Evolutionary conservation across 2,113 vertebrate genomes (phyloP).

Genomic region (Acrocephalus kingi): DNA sequence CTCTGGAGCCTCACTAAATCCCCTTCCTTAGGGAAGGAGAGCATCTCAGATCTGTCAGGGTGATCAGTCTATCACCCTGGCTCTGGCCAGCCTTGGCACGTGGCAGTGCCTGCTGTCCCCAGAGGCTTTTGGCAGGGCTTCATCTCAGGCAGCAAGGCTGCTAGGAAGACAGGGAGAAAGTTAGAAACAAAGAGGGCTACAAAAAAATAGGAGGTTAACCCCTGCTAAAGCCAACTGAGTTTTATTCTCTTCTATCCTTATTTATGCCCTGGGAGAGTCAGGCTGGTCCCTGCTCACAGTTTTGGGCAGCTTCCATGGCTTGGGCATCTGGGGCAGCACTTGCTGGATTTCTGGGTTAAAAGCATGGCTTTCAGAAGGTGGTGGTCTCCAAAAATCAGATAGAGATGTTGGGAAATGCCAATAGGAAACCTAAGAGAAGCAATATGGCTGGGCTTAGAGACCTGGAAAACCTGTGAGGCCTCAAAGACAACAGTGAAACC

Average conservation of each 20-base stretch:
- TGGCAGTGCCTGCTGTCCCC: background rate
- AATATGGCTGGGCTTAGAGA: background rate
- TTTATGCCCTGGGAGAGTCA: background rate
- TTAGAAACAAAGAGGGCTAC: background rate
- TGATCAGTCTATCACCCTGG: background rate
- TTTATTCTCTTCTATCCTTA: background rate
- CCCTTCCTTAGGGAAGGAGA: background rate
- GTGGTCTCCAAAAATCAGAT: background rate
- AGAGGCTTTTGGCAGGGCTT: background rate
- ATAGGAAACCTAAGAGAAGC: background rate
- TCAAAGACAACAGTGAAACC: background rate
- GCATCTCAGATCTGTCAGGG: background rate
- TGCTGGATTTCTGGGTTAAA: background rate
- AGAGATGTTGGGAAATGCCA: background rate
- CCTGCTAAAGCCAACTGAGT: background rate
- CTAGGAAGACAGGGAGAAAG: background rate
- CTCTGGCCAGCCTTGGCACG: background rate
- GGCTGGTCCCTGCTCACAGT: background rate
- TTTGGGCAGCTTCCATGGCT: background rate
- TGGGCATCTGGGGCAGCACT: rapidly evolving
- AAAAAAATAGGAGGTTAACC: background rate
- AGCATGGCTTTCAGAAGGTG: background rate
- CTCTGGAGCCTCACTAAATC: background rate
- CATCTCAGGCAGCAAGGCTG: background rate
- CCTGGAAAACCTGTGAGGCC: background rate